These are phyloP conservation scores for Acanthornis magna DNA, from an alignment of 2,797 vertebrate genomes.

Conservation along the genomic window DNA sequence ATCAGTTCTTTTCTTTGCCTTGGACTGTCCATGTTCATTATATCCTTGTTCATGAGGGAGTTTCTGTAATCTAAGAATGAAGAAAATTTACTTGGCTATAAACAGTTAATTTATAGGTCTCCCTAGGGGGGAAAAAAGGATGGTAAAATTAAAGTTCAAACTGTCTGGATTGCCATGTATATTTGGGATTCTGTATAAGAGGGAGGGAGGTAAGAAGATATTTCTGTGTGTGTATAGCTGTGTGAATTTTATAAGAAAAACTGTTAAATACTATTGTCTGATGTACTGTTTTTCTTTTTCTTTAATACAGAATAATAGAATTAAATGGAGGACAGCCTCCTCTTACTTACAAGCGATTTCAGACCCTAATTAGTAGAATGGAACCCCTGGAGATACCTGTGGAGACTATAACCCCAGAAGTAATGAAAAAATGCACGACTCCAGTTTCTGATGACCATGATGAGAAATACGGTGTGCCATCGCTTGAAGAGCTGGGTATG, in stretches of 20 bases:
- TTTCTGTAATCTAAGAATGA: not conserved
- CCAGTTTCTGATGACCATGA: conserved; percentile 93
- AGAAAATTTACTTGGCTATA: not conserved
- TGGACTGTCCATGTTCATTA: not conserved
- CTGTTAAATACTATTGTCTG: not conserved
- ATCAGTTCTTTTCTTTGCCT: not conserved
- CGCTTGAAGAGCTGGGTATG: conserved; percentile 94
- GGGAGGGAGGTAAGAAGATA: not conserved
- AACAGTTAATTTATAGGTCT: not conserved
- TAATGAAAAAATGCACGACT: conserved; percentile 87
- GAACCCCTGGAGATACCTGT: conserved; percentile 87
- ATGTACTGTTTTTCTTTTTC: not conserved
- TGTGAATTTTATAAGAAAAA: not conserved
- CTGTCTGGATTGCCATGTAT: not conserved
- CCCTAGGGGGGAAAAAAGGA: not conserved
- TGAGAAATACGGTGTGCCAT: conserved; percentile 94
- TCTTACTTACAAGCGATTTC: conserved; percentile 96
- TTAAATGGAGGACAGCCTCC: conserved; percentile 94
- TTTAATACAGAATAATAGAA: conserved; percentile 89
- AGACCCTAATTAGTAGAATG: conserved; percentile 95
- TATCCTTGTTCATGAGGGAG: not conserved
- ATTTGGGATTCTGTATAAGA: not conserved
- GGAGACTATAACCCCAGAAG: conserved; percentile 88
- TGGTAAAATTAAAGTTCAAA: not conserved
- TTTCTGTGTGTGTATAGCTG: not conserved